Evolutionary conservation across 1,140 invertebrate genomes (phyloP), one percentile per base, ranked within the genome.

Genomic region (Nylanderia fulva): DNA sequence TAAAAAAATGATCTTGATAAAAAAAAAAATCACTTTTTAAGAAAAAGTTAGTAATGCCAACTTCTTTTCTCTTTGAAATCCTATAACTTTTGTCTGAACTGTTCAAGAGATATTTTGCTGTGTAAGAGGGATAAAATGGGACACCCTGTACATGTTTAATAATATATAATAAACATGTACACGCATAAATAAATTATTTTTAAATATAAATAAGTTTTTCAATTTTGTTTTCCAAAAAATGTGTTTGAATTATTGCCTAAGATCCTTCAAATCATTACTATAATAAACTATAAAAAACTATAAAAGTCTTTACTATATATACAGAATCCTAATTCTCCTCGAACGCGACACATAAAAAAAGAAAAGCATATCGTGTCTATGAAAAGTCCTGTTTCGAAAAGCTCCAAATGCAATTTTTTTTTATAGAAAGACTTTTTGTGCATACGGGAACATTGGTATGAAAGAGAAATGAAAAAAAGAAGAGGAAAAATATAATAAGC

Each of bases 381-480:
- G n/a, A 69, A 71, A 5, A 54, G n/a, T 7, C 24, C 42, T 63
- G n/a, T 8, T 64, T 24, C 9, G 61, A 9, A 27, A 77, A 29
- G 13, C 29, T 24, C 9, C 63, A 9, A 27, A 77, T 42, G 13
- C 29, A 5, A 66, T 63, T 42, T 27, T 8, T 77, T 66, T 77
- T 21, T 18, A 76, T 29, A 69, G 18, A 69, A 27, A 76, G 39
- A 63, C 36, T 76, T 24, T 24, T 68, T 56, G 64, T 69, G 24
- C 24, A 24, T 9, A 61, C 48, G 29, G 29, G 42, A 71, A 71
- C 52, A 71, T 52, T 80, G 33, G 61, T 15, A 48, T 68, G 75
- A 79, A 80, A 52, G 71, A 42, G 39, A 80, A 56, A 52, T 71
- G 61, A 87, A 61, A 80, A 21, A 60, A 24, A 54, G 27, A 86